Evolutionary conservation across 2,888 invertebrate genomes (phyloP), one percentile per base, ranked within the genome.

Genomic region (Dryocosmus kuriphilus): DNA sequence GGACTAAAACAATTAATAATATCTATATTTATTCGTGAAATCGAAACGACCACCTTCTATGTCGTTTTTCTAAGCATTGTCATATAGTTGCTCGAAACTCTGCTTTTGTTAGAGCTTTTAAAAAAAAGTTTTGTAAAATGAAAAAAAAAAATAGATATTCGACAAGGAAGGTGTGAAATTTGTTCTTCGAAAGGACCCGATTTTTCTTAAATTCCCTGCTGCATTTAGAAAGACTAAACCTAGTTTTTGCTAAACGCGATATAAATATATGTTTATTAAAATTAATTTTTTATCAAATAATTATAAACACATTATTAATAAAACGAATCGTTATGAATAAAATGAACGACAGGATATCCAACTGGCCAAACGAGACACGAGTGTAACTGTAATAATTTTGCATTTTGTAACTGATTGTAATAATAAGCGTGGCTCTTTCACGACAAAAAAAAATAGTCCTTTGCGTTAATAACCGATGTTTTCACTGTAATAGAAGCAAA

Each of bases 221-320:
- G 82, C 82, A 85, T 81, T 84, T 86, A 80, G 84, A 78, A 19
- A 75, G 65, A 73, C 60, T 74, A 41, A 71, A 78, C 7, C 51
- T 71, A 71, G 71, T 51, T 71, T 71, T 51, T 71, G 71, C 71
- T 71, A 51, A 51, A 71, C 51, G 51, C 71, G 60, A 74, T 16
- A n/a, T n/a, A n/a, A n/a, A n/a, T n/a, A n/a, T n/a, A 65, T 60
- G 46, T 71, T 71, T 71, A 19, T 51, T 46, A 6, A 41, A 14
- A 38, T n/a, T 38, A 7, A n/a, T 32, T 63, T 55, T 79, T 62
- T 77, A 73, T 55, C 57, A 30, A 38, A 24, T 46, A 71, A 60
- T 75, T 41, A 60, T 11, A 74, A 74, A 24, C 32, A 24, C 63
- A 74, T 35, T 62, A 65, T 74, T 57, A 62, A 30, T 67, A 74